These are phyloP conservation scores for Oryctes rhinoceros DNA, from an alignment of 1,140 invertebrate species.

Conservation along the genomic window DNA sequence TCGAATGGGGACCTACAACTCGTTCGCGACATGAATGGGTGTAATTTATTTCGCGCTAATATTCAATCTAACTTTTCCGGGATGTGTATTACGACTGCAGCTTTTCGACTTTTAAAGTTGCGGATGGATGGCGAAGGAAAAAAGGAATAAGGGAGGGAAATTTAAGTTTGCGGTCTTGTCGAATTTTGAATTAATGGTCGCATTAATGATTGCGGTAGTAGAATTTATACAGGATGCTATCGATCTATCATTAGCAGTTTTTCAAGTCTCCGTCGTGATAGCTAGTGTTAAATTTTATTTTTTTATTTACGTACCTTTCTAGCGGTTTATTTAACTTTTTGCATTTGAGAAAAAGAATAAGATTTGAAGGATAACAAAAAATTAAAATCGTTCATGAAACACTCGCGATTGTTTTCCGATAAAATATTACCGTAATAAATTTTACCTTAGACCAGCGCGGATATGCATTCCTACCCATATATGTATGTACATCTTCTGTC, in stretches of 20 bases:
- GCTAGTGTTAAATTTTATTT: too few species aligned
- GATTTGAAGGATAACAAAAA: background rate
- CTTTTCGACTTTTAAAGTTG: background rate
- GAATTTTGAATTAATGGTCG: background rate
- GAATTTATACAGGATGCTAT: background rate
- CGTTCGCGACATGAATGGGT: slow-evolving; percentile 1
- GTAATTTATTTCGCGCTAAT: slow-evolving; percentile 6
- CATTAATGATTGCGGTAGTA: background rate
- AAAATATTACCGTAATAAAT: background rate
- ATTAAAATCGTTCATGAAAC: background rate
- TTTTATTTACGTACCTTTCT: too few species aligned
- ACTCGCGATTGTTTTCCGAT: background rate
- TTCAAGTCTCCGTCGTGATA: too few species aligned
- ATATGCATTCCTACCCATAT: background rate
- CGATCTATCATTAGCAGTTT: too few species aligned
- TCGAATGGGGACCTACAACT: background rate
- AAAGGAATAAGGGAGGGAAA: background rate
- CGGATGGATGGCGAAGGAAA: background rate
- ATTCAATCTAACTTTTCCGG: background rate
- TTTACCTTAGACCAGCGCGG: background rate
- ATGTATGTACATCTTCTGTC: background rate
- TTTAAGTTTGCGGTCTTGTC: background rate
- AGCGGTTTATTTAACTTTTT: too few species aligned
- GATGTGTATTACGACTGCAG: background rate
- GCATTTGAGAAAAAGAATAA: too few species aligned